Conservation (phyloP, 2,113 vertebrate species). For the Struthidea cinerea region DNA sequence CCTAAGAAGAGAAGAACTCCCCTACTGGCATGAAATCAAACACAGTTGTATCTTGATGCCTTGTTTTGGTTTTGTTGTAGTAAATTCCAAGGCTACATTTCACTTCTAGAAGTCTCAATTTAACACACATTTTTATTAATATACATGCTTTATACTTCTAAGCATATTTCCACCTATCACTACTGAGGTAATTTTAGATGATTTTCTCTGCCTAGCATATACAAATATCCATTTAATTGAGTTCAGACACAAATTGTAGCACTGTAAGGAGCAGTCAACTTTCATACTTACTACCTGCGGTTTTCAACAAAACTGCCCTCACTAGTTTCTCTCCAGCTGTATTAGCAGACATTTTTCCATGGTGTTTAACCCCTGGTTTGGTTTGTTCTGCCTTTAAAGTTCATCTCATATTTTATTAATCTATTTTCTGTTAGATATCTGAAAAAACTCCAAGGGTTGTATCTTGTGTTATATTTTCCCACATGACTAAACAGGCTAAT, state of each 20-base stretch:
- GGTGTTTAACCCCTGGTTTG: neutral
- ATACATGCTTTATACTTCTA: neutral
- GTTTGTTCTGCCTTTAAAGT: neutral
- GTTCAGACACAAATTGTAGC: neutral
- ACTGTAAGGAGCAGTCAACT: neutral
- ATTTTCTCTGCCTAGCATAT: neutral
- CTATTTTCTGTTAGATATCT: neutral
- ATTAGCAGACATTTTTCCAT: neutral
- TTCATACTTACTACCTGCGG: neutral
- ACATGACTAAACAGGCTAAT: neutral
- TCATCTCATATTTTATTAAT: neutral
- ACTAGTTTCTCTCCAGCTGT: neutral
- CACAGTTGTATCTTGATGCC: neutral
- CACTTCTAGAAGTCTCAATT: neutral
- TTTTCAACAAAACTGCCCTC: neutral
- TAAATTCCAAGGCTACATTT: neutral
- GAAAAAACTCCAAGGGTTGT: neutral
- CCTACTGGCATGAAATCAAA: neutral
- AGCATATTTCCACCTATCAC: neutral
- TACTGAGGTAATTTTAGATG: rapidly evolving
- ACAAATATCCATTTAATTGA: neutral
- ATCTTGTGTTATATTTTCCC: neutral
- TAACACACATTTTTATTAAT: neutral
- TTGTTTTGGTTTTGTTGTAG: neutral
- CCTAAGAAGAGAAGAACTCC: neutral